Evolutionary conservation across 2,113 vertebrate species (phyloP).

Genomic region (Ciconia boyciana): DNA sequence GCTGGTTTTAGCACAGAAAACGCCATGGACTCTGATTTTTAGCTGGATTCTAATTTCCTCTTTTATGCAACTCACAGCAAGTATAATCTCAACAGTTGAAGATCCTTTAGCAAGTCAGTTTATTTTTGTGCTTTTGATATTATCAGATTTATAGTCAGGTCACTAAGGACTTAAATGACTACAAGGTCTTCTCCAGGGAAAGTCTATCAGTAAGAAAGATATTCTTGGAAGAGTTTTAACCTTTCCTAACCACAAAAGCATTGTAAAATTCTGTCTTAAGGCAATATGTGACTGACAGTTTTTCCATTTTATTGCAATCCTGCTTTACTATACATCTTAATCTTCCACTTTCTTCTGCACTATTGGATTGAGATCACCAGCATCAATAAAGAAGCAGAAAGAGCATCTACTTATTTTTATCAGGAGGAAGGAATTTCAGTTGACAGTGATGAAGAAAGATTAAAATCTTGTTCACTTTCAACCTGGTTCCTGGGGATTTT

Average conservation of each 20-base stretch:
- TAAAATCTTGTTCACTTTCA: slow-evolving; percentile 44
- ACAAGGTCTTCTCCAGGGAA: slow-evolving; percentile 43
- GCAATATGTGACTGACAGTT: slow-evolving; percentile 30
- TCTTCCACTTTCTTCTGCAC: slow-evolving; percentile 26
- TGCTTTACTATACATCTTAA: slow-evolving; percentile 53
- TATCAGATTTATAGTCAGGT: slow-evolving; percentile 52
- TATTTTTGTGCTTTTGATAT: slow-evolving; percentile 53
- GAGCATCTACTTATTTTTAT: slow-evolving; percentile 51
- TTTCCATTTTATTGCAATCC: slow-evolving; percentile 41
- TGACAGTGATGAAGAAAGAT: slow-evolving; percentile 56
- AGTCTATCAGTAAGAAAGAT: slow-evolving; percentile 37
- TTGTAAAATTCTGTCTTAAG: slow-evolving; percentile 33
- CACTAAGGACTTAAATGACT: slow-evolving; percentile 49
- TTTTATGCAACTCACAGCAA: slow-evolving; percentile 61
- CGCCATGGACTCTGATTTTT: slow-evolving; percentile 40
- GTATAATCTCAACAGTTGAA: slow-evolving; percentile 50
- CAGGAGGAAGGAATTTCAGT: slow-evolving; percentile 30
- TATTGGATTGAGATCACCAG: slow-evolving; percentile 34
- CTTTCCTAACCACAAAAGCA: slow-evolving; percentile 31
- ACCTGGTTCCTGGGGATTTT: slow-evolving; percentile 24
- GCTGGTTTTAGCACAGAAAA: slow-evolving; percentile 47
- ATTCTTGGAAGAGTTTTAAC: slow-evolving; percentile 48
- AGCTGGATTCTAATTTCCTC: slow-evolving; percentile 42
- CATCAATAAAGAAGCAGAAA: slow-evolving; percentile 52
- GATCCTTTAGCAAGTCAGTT: slow-evolving; percentile 37